Conservation (phyloP, 1,140 invertebrate genomes). For the Maconellicoccus hirsutus region DNA sequence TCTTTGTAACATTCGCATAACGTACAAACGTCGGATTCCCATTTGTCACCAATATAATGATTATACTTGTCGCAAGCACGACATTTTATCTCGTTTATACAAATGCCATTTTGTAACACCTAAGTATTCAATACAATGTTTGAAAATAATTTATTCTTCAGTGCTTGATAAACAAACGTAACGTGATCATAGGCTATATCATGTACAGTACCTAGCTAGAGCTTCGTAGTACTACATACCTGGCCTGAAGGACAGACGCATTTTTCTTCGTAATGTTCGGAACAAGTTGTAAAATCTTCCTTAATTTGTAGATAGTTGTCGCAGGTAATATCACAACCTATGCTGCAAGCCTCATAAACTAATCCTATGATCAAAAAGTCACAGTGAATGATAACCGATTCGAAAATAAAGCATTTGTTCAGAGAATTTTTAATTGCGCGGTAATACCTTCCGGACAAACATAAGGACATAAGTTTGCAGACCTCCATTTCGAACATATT, state of each 20-base stretch:
- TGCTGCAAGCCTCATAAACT: constrained; percentile 51
- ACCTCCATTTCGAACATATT: constrained; percentile 59
- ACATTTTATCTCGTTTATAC: constrained; percentile 46
- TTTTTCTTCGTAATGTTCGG: constrained; percentile 48
- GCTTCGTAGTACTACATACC: constrained; percentile 35
- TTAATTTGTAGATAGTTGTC: constrained; percentile 43
- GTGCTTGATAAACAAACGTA: too few relatives aligned
- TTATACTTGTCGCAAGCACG: constrained; percentile 52
- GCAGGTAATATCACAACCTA: constrained; percentile 57
- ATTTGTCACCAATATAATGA: constrained; percentile 43
- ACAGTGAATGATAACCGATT: neutral
- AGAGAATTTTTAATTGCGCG: too few relatives aligned
- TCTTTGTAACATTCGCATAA: constrained; percentile 49
- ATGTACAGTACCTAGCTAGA: too few relatives aligned
- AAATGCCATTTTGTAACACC: constrained; percentile 47
- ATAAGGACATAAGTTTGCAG: constrained; percentile 47
- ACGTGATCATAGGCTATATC: too few relatives aligned
- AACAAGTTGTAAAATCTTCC: constrained; percentile 40
- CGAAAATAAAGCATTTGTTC: constrained; percentile 12
- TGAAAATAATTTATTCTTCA: too few relatives aligned
- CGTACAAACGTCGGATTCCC: constrained; percentile 56
- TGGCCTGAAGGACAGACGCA: constrained; percentile 67
- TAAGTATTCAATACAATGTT: neutral
- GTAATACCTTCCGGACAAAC: constrained; percentile 39
- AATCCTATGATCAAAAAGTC: constrained; percentile 39